A percentile compares a stretch with the other conserved stretches of the same genome.
Conservation (phyloP, 2,888 invertebrate species). For the Halictus ligatus region DNA sequence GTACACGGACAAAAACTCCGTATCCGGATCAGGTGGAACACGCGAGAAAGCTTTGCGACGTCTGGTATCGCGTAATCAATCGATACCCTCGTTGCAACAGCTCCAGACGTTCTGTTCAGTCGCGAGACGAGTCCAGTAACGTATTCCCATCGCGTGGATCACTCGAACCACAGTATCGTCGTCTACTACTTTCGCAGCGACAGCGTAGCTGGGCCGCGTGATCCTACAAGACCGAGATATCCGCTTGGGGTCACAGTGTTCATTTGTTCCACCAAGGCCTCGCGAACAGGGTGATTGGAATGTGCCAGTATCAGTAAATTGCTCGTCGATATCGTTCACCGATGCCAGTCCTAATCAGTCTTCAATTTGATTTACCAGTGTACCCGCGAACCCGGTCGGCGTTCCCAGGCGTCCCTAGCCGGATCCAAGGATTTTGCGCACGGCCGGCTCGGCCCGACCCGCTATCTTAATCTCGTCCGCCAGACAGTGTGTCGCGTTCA, state of each 20-base stretch:
- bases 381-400: conserved; percentile 31
- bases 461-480: not conserved
- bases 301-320: conserved; percentile 50
- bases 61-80: not conserved
- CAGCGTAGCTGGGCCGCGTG: not conserved
- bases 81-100: not conserved
- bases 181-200: not conserved
- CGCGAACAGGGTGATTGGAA: conserved; percentile 47
- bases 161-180: not conserved
- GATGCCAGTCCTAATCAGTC: conserved; percentile 47
- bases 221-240: not conserved
- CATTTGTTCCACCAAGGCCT: conserved; percentile 11
- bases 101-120: not conserved
- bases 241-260: conserved; percentile 5
- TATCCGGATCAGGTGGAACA: not conserved
- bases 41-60: conserved; percentile 14
- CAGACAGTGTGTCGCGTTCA: not conserved
- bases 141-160: not conserved
- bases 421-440: not conserved
- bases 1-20: not conserved
- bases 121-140: not conserved
- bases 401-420: not conserved
- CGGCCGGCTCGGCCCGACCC: not conserved
- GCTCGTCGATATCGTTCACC: conserved; percentile 29
- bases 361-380: conserved; percentile 46